Evolutionary conservation across 2,888 invertebrate genomes (phyloP).

Genomic region (Phlogophora meticulosa): DNA sequence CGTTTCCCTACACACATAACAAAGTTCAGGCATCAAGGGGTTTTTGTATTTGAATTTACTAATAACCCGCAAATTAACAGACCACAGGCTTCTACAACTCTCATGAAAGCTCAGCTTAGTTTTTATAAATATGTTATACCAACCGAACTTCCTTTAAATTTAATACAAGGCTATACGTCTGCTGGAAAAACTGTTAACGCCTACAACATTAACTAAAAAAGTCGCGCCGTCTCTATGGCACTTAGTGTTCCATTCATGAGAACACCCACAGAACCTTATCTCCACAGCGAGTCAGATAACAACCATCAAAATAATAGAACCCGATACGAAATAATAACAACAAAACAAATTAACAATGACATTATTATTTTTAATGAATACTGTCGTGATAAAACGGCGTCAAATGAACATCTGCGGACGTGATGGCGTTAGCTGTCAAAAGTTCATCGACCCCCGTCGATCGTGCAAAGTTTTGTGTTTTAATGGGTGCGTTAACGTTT

Average conservation of each 20-base stretch:
- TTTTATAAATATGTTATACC: not conserved
- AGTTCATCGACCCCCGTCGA: conserved; percentile 76
- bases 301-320: conserved; percentile 55
- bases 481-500: conserved; percentile 87
- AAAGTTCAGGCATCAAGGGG: no score
- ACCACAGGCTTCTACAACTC: not conserved
- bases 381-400: conserved; percentile 63
- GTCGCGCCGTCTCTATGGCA: not conserved
- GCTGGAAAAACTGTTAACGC: no score
- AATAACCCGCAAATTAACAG: no score
- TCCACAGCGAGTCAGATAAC: conserved; percentile 44
- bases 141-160: no score
- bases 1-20: not conserved
- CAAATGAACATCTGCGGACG: conserved; percentile 65
- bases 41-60: not conserved
- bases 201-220: no score
- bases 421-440: conserved; percentile 79
- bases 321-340: conserved; percentile 49
- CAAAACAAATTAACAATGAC: conserved; percentile 63
- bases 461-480: conserved; percentile 83
- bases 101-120: not conserved
- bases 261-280: conserved; percentile 24
- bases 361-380: conserved; percentile 66
- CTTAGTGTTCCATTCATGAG: conserved; percentile 9
- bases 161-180: no score